Conservation (phyloP, 1,140 invertebrate species). For the Lineus longissimus region DNA sequence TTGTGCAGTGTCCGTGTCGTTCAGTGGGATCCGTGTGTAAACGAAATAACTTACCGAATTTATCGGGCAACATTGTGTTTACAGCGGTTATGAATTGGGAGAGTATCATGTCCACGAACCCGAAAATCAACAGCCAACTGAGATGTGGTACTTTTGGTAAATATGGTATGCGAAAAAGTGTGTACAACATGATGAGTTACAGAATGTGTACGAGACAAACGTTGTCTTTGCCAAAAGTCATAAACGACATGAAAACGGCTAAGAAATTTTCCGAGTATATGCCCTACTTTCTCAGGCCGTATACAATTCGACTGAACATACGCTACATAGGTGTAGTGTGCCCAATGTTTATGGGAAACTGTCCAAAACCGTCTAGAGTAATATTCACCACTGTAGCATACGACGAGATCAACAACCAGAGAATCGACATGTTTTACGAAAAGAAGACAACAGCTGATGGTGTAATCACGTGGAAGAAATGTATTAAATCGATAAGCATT, state of each 20-base stretch:
- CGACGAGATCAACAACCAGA: not conserved
- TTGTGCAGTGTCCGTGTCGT: not conserved
- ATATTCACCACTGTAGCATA: not conserved
- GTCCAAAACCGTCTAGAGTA: not conserved
- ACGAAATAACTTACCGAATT: not conserved
- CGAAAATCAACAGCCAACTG: slow-evolving; percentile 2
- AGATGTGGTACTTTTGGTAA: not conserved
- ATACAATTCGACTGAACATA: not conserved
- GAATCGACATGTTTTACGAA: not conserved
- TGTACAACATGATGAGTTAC: not conserved
- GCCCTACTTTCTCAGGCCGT: not conserved
- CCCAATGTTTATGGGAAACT: not conserved
- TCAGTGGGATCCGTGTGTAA: not conserved
- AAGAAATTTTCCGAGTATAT: not conserved
- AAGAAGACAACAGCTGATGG: not conserved
- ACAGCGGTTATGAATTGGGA: slow-evolving; percentile 3
- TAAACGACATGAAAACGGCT: not conserved
- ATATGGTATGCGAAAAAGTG: slow-evolving; percentile 2
- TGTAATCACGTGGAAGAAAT: not conserved
- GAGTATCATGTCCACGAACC: not conserved
- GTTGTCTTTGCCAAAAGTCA: not conserved
- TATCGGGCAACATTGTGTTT: slow-evolving; percentile 5
- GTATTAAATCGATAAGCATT: not conserved
- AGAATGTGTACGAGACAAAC: not conserved
- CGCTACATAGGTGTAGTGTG: not conserved